Percentiles rank a stretch among this genome's conserved stretches.
phyloP scores from a whole-genome alignment of 2,113 vertebrate genomes.

The Oreochromis niloticus region DNA sequence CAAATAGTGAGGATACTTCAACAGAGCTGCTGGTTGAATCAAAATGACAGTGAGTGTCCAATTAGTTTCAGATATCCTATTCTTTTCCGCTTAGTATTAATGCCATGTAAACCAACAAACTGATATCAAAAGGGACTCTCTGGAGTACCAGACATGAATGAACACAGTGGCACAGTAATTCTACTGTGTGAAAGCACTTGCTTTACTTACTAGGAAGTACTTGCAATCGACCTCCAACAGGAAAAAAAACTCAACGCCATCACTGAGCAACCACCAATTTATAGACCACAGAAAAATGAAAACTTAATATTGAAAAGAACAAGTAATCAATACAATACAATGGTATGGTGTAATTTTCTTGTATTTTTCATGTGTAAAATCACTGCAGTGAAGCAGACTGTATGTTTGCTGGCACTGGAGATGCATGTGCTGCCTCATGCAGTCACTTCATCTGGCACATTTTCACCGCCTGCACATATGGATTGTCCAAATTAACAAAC shows the following conservation, averaged over 20 bases:
- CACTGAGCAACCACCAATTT: neutral
- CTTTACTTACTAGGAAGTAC: neutral
- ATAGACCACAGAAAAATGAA: neutral
- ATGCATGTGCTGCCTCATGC: neutral
- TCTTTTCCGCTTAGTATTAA: neutral
- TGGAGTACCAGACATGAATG: neutral
- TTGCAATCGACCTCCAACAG: neutral
- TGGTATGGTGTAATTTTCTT: neutral
- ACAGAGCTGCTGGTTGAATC: neutral
- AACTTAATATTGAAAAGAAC: neutral
- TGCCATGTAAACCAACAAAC: neutral
- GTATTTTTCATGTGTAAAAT: neutral
- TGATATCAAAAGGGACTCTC: neutral
- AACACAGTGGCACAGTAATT: neutral
- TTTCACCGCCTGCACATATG: neutral
- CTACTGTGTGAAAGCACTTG: neutral
- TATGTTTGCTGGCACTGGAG: neutral
- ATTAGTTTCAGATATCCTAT: neutral
- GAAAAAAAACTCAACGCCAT: neutral
- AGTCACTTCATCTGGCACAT: neutral
- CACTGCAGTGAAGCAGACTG: neutral
- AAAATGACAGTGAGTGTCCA: neutral
- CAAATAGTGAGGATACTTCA: neutral
- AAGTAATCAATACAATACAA: neutral
- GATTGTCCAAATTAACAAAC: neutral